Evolutionary conservation across 1,140 invertebrate genomes (phyloP).

Genomic region (Caenorhabditis brenneri): DNA sequence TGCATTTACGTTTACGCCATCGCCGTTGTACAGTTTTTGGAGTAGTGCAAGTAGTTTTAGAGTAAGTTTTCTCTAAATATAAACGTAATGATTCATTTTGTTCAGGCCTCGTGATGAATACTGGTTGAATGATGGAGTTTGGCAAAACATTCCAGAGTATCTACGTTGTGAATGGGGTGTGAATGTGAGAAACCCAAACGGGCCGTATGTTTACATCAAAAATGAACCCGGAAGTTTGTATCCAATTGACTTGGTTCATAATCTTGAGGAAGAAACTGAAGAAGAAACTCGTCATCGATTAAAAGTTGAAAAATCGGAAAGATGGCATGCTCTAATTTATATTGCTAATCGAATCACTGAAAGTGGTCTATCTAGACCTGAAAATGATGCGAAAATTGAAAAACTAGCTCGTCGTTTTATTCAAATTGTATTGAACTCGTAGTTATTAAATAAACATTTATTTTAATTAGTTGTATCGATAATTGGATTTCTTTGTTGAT

Average conservation of each 20-base stretch:
- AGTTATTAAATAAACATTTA: neutral
- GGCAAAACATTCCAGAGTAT: neutral
- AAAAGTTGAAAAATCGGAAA: neutral
- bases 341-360: neutral
- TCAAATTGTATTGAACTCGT: neutral
- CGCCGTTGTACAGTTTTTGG: neutral
- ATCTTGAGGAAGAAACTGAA: neutral
- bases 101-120: too few species aligned
- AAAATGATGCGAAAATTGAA: neutral
- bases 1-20: neutral
- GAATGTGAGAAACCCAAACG: neutral
- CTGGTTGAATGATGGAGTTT: neutral
- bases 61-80: too few species aligned
- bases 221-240: neutral
- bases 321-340: neutral
- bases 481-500: neutral
- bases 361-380: neutral
- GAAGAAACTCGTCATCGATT: neutral
- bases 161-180: neutral
- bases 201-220: neutral
- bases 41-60: neutral
- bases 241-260: neutral
- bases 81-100: too few species aligned
- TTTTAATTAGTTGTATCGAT: neutral
- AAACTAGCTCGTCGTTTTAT: neutral